phyloP scores from a whole-genome alignment of 1,140 invertebrate species.

The Hestina assimilis region DNA sequence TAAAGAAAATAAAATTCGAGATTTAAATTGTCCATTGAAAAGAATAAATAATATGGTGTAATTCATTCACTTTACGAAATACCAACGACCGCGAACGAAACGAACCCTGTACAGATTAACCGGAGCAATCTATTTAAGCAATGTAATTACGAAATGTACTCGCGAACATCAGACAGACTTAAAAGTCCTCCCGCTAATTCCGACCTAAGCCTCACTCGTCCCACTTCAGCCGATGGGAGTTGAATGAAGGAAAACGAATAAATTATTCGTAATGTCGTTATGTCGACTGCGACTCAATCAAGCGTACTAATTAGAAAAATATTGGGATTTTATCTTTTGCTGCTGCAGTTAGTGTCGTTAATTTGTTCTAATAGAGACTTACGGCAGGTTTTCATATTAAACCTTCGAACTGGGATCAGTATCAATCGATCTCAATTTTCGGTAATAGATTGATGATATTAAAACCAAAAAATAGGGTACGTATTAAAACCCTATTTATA shows the following conservation, averaged over 20 bases:
- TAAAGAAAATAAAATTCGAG: neutral
- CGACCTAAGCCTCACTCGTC: slow-evolving; percentile 47
- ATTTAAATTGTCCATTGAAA: slow-evolving; percentile 5
- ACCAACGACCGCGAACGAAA: neutral
- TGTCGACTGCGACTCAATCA: slow-evolving; percentile 40
- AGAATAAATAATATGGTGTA: slow-evolving; percentile 3
- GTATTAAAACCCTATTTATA: no score
- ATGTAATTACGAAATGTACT: slow-evolving; percentile 19
- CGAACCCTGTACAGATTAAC: slow-evolving; percentile 17
- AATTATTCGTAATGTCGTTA: slow-evolving; percentile 55
- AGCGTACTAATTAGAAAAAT: slow-evolving; percentile 56
- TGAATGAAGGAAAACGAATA: slow-evolving; percentile 54
- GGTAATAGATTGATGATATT: no score
- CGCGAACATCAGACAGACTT: slow-evolving; percentile 19
- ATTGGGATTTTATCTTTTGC: slow-evolving; percentile 36
- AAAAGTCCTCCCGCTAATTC: slow-evolving; percentile 43
- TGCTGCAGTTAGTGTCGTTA: neutral
- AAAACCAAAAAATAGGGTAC: no score
- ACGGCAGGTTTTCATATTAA: no score
- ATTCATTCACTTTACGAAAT: slow-evolving; percentile 6
- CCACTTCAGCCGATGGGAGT: slow-evolving; percentile 34
- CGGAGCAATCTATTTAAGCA: slow-evolving; percentile 21
- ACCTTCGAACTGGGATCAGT: no score
- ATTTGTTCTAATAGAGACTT: neutral
- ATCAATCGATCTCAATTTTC: no score